phyloP scores from a whole-genome alignment of 2,888 invertebrate genomes.

The Brachyopa scutellaris region DNA sequence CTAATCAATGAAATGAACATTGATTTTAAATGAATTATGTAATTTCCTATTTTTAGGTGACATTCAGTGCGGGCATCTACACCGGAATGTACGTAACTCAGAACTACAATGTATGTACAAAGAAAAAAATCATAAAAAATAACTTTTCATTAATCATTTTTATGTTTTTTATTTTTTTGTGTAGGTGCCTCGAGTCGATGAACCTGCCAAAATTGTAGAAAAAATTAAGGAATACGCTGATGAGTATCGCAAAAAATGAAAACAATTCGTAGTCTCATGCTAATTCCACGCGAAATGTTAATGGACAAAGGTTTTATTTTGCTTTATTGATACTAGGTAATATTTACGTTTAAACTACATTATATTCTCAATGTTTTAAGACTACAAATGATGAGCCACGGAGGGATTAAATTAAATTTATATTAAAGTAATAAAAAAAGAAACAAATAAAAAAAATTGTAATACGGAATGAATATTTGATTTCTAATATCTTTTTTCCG shows the following conservation, averaged over 20 bases:
- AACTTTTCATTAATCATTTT: constrained; percentile 2
- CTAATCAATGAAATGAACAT: not conserved
- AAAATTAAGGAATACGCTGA: constrained; percentile 88
- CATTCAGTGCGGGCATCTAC: constrained; percentile 87
- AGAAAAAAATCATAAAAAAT: not conserved
- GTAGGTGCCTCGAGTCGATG: constrained; percentile 93
- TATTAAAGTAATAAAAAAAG: too few relatives aligned
- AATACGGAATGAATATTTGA: too few relatives aligned
- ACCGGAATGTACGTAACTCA: constrained; percentile 88
- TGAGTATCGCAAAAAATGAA: constrained; percentile 83
- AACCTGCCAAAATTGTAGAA: constrained; percentile 88
- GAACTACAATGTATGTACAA: constrained; percentile 86
- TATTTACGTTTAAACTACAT: not conserved
- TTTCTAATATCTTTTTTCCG: too few relatives aligned
- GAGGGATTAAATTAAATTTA: too few relatives aligned
- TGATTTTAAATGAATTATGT: constrained; percentile 48
- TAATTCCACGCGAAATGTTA: too few relatives aligned
- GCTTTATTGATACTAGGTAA: not conserved
- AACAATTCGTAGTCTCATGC: not conserved
- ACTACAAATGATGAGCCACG: too few relatives aligned
- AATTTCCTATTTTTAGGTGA: constrained; percentile 83
- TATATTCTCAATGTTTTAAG: too few relatives aligned
- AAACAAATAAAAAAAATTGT: too few relatives aligned
- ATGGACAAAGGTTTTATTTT: too few relatives aligned
- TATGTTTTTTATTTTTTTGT: constrained; percentile 28